A percentile compares a stretch with the other conserved stretches of the same genome.
Evolutionary conservation across 2,797 vertebrate species (phyloP).

Genomic region (Choloepus didactylus): DNA sequence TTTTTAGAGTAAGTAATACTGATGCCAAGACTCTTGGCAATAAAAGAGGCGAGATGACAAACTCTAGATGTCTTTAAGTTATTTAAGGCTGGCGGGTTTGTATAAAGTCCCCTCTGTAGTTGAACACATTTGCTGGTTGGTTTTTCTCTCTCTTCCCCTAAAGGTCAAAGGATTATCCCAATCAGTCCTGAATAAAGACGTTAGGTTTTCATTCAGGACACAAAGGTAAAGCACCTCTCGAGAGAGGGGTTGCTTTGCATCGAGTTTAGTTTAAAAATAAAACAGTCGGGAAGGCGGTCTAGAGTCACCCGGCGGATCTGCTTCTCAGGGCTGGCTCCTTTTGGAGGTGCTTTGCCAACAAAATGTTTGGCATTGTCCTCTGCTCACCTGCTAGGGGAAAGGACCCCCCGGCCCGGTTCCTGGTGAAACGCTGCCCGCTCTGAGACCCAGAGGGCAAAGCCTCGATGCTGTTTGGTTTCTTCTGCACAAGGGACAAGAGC

Average conservation of each 20-base stretch:
- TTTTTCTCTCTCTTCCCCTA: neutral
- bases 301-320: neutral
- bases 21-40: neutral
- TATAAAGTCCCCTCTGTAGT: neutral
- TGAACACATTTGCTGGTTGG: neutral
- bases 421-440: neutral
- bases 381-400: neutral
- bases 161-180: neutral
- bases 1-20: neutral
- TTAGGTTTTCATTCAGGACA: neutral
- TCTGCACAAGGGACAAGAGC: neutral
- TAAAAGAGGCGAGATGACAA: neutral
- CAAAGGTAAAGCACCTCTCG: accelerated
- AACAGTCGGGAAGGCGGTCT: accelerated
- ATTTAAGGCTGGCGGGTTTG: neutral
- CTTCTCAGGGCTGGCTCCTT: neutral
- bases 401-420: accelerated
- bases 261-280: neutral
- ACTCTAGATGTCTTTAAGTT: neutral
- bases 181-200: accelerated
- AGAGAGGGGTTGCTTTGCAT: neutral
- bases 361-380: neutral
- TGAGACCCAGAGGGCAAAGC: accelerated
- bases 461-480: neutral
- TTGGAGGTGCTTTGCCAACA: neutral